Evolutionary conservation across 1,140 invertebrate species (phyloP).

Genomic region (Venturia canescens): DNA sequence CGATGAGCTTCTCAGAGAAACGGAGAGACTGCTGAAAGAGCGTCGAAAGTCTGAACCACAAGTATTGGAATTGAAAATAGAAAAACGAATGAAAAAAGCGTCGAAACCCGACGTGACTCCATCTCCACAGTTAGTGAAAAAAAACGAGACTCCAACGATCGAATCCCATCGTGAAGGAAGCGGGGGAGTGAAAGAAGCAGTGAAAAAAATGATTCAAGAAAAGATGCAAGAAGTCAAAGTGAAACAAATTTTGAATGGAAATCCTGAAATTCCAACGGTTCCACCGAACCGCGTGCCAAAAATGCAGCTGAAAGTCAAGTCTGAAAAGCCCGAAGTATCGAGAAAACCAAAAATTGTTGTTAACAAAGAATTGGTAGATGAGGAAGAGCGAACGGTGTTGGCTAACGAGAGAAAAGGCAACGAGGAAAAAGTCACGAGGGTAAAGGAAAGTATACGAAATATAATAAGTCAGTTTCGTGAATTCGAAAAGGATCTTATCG

Average conservation of each 20-base stretch:
- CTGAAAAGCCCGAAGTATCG: not conserved
- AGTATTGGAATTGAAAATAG: slow-evolving; percentile 42
- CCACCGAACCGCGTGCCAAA: slow-evolving; percentile 6
- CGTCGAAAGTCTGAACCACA: slow-evolving; percentile 13
- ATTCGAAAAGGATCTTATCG: slow-evolving; percentile 70
- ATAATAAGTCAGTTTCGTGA: slow-evolving; percentile 74
- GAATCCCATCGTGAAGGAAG: slow-evolving; percentile 52
- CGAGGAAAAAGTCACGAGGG: slow-evolving; percentile 51
- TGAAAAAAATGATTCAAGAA: slow-evolving; percentile 46
- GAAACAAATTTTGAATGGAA: slow-evolving; percentile 5
- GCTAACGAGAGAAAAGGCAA: slow-evolving; percentile 49
- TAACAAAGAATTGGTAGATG: slow-evolving; percentile 31
- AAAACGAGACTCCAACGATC: not conserved
- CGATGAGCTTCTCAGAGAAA: not conserved
- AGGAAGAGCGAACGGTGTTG: slow-evolving; percentile 1
- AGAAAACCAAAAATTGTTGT: slow-evolving; percentile 11
- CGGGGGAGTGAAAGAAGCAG: slow-evolving; percentile 63
- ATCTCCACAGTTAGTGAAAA: not conserved
- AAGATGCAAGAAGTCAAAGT: slow-evolving; percentile 43
- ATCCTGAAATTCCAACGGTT: not conserved
- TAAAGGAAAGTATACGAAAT: slow-evolving; percentile 72
- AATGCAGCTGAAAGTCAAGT: slow-evolving; percentile 27
- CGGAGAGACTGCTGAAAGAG: not conserved
- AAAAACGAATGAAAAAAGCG: slow-evolving; percentile 54
- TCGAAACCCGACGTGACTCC: slow-evolving; percentile 42